A percentile compares a stretch with the other conserved stretches of the same genome.
Evolutionary conservation across 2,797 vertebrate species (phyloP).

Genomic region (Steatocranus sp.): DNA sequence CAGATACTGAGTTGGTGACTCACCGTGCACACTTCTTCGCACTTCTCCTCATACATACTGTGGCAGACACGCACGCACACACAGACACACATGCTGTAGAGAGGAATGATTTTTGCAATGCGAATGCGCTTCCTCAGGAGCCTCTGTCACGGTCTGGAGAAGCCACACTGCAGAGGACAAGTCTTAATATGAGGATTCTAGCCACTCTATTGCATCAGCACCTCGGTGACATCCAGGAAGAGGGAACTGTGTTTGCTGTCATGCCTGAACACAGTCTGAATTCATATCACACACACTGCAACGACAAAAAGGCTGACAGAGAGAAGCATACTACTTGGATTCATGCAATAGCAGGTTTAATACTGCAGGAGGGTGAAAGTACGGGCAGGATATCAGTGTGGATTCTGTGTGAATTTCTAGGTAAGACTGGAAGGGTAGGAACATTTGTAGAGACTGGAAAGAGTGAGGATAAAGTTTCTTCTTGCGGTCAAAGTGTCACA

Average conservation of each 20-base stretch:
- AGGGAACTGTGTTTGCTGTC: slow-evolving; percentile 11
- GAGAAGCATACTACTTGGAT: not conserved
- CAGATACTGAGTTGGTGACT: not conserved
- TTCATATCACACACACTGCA: not conserved
- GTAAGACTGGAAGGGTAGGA: not conserved
- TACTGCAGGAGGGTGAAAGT: not conserved
- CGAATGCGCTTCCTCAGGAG: slow-evolving; percentile 17
- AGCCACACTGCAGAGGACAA: slow-evolving; percentile 10
- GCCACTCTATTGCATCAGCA: slow-evolving; percentile 35
- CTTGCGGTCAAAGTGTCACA: not conserved
- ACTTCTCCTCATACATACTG: not conserved
- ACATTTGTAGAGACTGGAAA: not conserved
- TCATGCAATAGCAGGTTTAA: not conserved
- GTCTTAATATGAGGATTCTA: not conserved
- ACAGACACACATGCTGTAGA: not conserved
- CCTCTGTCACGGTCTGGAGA: slow-evolving; percentile 6
- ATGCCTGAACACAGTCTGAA: slow-evolving; percentile 18
- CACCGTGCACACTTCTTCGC: not conserved
- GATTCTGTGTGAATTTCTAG: not conserved
- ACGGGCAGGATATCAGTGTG: not conserved
- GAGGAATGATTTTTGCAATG: slow-evolving; percentile 22
- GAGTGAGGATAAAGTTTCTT: not conserved
- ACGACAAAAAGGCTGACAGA: slow-evolving; percentile 1
- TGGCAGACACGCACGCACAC: not conserved
- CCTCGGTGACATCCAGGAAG: not conserved